These are phyloP conservation scores for Furcula furcula DNA, from an alignment of 2,888 invertebrate genomes.

Conservation along the genomic window DNA sequence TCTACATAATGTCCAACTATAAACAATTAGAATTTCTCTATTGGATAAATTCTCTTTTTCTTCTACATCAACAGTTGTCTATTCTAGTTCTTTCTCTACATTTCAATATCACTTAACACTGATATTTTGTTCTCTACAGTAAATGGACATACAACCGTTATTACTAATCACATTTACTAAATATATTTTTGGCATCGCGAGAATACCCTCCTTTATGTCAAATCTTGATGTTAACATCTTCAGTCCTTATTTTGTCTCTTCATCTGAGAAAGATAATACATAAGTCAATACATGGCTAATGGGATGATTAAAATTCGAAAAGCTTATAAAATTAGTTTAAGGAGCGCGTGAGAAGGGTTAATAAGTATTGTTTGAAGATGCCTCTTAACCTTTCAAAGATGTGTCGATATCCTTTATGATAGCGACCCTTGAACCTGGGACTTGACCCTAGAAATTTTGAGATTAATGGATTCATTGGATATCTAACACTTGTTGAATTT, in stretches of 20 bases:
- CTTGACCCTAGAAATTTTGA: neutral
- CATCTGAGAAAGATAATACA: conserved; percentile 54
- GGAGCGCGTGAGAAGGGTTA: conserved; percentile 3
- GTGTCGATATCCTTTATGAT: too few species aligned
- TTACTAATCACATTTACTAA: conserved; percentile 59
- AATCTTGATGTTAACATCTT: conserved; percentile 33
- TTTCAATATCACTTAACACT: conserved; percentile 47
- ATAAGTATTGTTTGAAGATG: neutral
- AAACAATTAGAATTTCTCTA: conserved; percentile 48
- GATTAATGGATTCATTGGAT: neutral
- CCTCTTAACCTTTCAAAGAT: neutral
- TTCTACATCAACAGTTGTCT: conserved; percentile 57
- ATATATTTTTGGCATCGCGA: conserved; percentile 68
- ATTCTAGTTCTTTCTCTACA: conserved; percentile 37
- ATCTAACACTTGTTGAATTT: too few species aligned
- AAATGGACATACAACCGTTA: conserved; percentile 78
- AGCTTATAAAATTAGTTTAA: conserved; percentile 2
- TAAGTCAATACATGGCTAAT: conserved; percentile 8
- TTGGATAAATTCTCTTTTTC: conserved; percentile 52
- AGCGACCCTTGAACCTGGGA: neutral
- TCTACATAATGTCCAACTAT: conserved; percentile 32
- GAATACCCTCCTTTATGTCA: conserved; percentile 38
- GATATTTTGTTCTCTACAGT: conserved; percentile 65
- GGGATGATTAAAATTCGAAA: too few species aligned
- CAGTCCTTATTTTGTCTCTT: conserved; percentile 55